These are phyloP conservation scores for Turnix velox DNA, from an alignment of 2,113 vertebrate species.

Conservation along the genomic window DNA sequence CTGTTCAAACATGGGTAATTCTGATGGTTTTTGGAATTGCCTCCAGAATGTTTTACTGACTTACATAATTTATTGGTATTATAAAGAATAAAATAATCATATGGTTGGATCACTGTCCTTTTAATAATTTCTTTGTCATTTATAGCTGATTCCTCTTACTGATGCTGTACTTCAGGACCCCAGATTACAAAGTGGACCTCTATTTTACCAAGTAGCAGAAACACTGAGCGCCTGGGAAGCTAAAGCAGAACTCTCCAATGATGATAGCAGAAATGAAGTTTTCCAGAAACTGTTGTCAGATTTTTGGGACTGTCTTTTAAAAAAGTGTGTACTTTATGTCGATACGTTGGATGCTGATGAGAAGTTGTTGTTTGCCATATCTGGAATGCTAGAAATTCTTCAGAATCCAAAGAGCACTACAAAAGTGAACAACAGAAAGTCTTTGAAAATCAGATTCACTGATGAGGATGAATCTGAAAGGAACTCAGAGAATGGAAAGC, in stretches of 20 bases:
- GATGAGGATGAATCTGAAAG: constrained; percentile 62
- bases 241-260: constrained; percentile 64
- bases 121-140: background rate
- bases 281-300: constrained; percentile 78
- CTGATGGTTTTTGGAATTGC: background rate
- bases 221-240: constrained; percentile 88
- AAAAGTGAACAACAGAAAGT: constrained; percentile 74
- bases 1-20: background rate
- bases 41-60: background rate
- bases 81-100: background rate
- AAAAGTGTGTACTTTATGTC: constrained; percentile 76
- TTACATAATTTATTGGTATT: background rate
- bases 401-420: constrained; percentile 72
- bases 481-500: constrained; percentile 12
- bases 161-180: constrained; percentile 76
- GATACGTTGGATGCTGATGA: constrained; percentile 74
- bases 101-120: background rate
- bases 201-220: constrained; percentile 84
- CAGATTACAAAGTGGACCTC: constrained; percentile 80
- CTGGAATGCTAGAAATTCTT: constrained; percentile 83
- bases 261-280: constrained; percentile 9
- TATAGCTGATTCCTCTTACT: constrained; percentile 84
- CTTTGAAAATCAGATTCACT: constrained; percentile 79
- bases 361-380: constrained; percentile 78
- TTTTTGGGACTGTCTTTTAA: constrained; percentile 86